Percentiles rank a stretch among this genome's conserved stretches.
Evolutionary conservation across 2,113 vertebrate genomes (phyloP).

Genomic region (Plecotus auritus): DNA sequence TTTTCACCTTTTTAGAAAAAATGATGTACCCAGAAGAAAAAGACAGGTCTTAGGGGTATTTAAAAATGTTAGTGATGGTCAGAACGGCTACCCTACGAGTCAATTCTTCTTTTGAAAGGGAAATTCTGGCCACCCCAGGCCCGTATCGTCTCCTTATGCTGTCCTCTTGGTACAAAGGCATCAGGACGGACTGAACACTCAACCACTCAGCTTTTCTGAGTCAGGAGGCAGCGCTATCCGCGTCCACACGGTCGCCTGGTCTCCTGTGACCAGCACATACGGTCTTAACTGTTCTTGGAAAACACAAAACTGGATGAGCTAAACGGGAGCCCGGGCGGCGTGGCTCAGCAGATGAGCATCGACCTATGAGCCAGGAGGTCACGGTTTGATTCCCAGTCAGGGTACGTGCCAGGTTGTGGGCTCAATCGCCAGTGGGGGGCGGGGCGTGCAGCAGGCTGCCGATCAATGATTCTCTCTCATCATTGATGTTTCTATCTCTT

Average conservation of each 20-base stretch:
- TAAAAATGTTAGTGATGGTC: neutral
- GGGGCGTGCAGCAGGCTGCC: too few species aligned
- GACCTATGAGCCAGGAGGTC: too few species aligned
- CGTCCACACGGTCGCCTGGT: neutral
- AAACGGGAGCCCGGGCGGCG: neutral
- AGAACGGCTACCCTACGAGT: neutral
- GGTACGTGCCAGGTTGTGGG: too few species aligned
- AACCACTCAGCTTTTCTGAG: neutral
- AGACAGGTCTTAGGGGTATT: neutral
- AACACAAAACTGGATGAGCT: neutral
- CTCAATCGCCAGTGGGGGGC: too few species aligned
- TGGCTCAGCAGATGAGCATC: too few species aligned
- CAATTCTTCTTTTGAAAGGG: neutral
- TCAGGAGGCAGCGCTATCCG: neutral
- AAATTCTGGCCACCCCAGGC: neutral
- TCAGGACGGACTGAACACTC: neutral
- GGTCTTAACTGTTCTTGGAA: neutral
- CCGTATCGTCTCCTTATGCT: neutral
- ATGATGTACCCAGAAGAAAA: neutral
- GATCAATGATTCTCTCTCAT: too few species aligned
- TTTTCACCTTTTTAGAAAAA: neutral
- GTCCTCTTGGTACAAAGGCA: neutral
- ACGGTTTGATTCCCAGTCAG: too few species aligned
- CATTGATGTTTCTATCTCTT: too few species aligned
- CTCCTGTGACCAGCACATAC: neutral